Evolutionary conservation across 1,140 invertebrate species (phyloP), one percentile per base, ranked within the genome.

Genomic region (Campoletis sonorensis): DNA sequence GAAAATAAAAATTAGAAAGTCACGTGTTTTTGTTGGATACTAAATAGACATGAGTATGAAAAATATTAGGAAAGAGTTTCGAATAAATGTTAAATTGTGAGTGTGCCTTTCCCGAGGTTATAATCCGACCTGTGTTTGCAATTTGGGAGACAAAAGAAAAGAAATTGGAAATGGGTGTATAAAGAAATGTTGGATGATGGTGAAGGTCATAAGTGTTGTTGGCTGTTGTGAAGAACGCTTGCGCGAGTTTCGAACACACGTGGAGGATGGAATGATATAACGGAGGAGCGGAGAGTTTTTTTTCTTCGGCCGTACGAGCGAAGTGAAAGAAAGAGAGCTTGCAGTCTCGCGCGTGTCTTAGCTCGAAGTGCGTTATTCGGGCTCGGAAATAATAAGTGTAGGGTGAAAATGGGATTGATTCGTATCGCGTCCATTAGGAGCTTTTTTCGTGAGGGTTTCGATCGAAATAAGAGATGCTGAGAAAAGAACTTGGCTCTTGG

Each of bases 211-310:
- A 49, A 15, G 11, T 7, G 73, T 2, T 26, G 4, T n/a, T 10
- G 58, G 16, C 49, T 67, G 45, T 40, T 58, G 45, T 49, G 68
- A 49, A 84, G 82, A 72, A 87, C 88, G 88, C 87, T 79, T 88
- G 89, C 87, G 88, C 89, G 73, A 51, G 73, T 26, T 81, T 84
- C 54, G 54, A 18, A 58, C 86, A 85, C 88, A 90, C 88, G 88
- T 89, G 88, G 84, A 79, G 78, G 86, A 85, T 83, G 82, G 83
- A 83, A 67, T 45, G 40, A 23, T 23, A 67, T 23, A 27, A 27
- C 61, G 61, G 23, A 27, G 8, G 61, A 23, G 61, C 54, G 54
- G 54, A 67, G 77, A 87, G 84, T 83, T 84, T 87, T 86, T 82
- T 79, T 61, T 81, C 79, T n/a, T n/a, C n/a, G n/a, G 77, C 75